phyloP scores from a whole-genome alignment of 2,888 invertebrate genomes.

The Abscondita cerata region DNA sequence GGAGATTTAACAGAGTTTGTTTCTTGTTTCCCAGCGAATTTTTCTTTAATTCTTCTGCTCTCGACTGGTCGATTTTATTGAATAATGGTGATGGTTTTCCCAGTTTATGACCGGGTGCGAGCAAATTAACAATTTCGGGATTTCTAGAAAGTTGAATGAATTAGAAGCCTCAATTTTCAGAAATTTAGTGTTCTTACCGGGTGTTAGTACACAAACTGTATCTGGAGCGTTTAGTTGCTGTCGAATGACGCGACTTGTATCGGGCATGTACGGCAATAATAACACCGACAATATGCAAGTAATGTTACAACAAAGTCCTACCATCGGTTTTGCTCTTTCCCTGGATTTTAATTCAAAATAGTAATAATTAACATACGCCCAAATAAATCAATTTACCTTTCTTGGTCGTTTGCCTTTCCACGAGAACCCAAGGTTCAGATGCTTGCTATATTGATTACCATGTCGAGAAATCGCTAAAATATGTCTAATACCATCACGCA shows the following conservation, averaged over 20 bases:
- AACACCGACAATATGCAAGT: conserved; percentile 81
- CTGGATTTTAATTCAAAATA: conserved; percentile 50
- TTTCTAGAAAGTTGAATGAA: conserved; percentile 64
- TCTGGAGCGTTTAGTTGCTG: conserved; percentile 73
- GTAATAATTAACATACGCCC: too few species aligned
- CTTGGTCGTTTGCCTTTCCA: conserved; percentile 81
- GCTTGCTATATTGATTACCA: conserved; percentile 96
- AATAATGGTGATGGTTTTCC: conserved; percentile 91
- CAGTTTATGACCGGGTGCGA: conserved; percentile 83
- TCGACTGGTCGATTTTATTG: conserved; percentile 80
- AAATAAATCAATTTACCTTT: conserved; percentile 66
- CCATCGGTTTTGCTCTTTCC: conserved; percentile 80
- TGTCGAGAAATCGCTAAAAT: conserved; percentile 87
- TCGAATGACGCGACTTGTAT: conserved; percentile 71
- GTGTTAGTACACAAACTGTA: conserved; percentile 61
- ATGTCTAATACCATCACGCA: conserved; percentile 86
- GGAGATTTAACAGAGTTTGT: conserved; percentile 45
- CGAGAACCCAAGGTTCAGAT: conserved; percentile 92
- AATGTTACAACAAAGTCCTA: conserved; percentile 84
- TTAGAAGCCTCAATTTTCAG: too few species aligned
- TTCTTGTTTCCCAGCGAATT: conserved; percentile 82
- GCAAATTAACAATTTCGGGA: conserved; percentile 64
- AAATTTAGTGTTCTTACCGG: conserved; percentile 61
- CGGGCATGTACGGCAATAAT: conserved; percentile 92
- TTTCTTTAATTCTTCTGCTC: conserved; percentile 77